These are phyloP conservation scores for Pedionomus torquatus DNA, from an alignment of 2,113 vertebrate species.

Conservation along the genomic window DNA sequence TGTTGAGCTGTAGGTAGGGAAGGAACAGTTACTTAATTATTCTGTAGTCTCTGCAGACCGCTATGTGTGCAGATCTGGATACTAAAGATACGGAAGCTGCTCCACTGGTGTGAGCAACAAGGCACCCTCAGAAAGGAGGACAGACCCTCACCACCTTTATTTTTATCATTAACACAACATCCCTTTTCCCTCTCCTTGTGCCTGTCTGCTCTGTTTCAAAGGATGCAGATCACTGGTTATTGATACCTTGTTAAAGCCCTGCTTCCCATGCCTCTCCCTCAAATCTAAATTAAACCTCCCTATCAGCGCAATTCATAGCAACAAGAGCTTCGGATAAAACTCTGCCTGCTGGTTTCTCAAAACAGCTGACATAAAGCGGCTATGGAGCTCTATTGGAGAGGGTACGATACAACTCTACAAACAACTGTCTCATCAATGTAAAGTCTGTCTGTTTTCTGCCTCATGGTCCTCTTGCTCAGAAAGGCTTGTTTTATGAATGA, in stretches of 20 bases:
- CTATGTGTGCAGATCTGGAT: no score
- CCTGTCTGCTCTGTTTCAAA: background rate
- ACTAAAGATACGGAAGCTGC: background rate
- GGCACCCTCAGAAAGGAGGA: background rate
- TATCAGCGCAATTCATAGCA: background rate
- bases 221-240: background rate
- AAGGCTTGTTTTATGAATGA: constrained; percentile 43
- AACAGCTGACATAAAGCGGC: background rate
- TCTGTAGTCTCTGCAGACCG: background rate
- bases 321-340: background rate
- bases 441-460: background rate
- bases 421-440: background rate
- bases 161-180: background rate
- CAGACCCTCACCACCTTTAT: background rate
- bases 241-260: background rate
- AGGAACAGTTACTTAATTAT: background rate
- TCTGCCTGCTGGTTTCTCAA: background rate
- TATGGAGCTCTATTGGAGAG: background rate
- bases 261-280: background rate
- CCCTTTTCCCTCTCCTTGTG: background rate
- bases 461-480: background rate
- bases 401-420: background rate
- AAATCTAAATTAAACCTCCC: background rate
- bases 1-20: background rate
- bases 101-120: background rate